Evolutionary conservation across 2,797 vertebrate genomes (phyloP).

Genomic region (Lagocephalus sceleratus): DNA sequence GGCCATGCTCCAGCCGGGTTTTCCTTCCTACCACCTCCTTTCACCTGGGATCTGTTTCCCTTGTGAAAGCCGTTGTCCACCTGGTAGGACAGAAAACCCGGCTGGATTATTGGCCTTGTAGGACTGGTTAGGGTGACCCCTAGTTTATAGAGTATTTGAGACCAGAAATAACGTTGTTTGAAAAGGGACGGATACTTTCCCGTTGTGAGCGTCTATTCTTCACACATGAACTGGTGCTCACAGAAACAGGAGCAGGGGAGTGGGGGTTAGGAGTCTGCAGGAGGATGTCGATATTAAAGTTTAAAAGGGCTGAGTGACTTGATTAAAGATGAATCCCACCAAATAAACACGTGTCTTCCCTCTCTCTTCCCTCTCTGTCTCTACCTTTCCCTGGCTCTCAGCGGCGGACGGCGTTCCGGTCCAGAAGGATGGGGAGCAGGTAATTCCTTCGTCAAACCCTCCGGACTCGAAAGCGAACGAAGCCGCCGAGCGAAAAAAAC

Average conservation of each 20-base stretch:
- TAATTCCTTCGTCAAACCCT: slow-evolving; percentile 68
- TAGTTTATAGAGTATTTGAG: too few species aligned
- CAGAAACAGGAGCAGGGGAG: too few species aligned
- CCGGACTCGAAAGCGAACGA: slow-evolving; percentile 56
- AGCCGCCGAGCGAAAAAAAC: slow-evolving; percentile 38
- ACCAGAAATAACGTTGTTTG: too few species aligned
- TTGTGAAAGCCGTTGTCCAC: too few species aligned
- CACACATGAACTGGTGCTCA: too few species aligned
- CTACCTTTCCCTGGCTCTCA: slow-evolving; percentile 46
- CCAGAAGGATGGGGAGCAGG: slow-evolving; percentile 96
- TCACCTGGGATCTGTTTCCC: too few species aligned
- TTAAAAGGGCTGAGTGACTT: neutral
- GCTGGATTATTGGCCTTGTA: neutral
- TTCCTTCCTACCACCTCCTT: too few species aligned
- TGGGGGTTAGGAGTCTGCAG: too few species aligned
- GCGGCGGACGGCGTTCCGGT: slow-evolving; percentile 92
- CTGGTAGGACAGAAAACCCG: neutral
- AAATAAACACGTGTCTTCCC: neutral
- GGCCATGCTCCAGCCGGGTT: too few species aligned
- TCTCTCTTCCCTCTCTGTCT: slow-evolving; percentile 6
- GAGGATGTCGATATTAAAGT: neutral
- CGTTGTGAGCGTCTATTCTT: too few species aligned
- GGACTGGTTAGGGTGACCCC: too few species aligned
- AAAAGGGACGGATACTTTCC: too few species aligned
- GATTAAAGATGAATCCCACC: neutral